These are phyloP conservation scores for Steromphala cineraria DNA, from an alignment of 2,888 invertebrate genomes.

Conservation along the genomic window DNA sequence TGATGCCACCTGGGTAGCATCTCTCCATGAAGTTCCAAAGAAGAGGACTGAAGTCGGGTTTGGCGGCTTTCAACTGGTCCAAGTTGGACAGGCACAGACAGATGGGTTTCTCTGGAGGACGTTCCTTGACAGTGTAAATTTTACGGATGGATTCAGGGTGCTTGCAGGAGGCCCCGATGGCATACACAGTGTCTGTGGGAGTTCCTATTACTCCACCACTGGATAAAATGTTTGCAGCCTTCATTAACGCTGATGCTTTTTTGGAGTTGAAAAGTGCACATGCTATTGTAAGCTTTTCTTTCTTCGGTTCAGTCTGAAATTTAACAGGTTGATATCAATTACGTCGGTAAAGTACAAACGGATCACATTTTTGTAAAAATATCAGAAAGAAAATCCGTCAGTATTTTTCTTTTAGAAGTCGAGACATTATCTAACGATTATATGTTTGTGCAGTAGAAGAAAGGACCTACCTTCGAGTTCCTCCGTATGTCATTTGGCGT, in stretches of 20 bases:
- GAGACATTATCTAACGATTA: too few species aligned
- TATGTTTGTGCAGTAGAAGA: not conserved
- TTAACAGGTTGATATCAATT: too few species aligned
- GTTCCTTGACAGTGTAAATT: constrained; percentile 48
- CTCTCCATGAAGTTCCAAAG: constrained; percentile 55
- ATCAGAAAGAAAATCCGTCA: too few species aligned
- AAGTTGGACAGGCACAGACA: constrained; percentile 57
- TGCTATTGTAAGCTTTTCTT: constrained; percentile 11
- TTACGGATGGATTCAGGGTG: constrained; percentile 40
- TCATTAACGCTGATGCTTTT: constrained; percentile 41
- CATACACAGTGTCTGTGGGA: constrained; percentile 58
- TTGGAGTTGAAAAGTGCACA: constrained; percentile 49
- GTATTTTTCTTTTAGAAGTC: too few species aligned
- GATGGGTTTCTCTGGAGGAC: constrained; percentile 60
- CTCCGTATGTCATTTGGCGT: not conserved
- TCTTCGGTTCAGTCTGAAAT: not conserved
- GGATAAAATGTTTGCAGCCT: constrained; percentile 43
- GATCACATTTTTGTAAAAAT: too few species aligned
- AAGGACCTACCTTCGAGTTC: not conserved
- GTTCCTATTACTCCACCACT: constrained; percentile 51
- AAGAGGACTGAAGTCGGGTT: constrained; percentile 50
- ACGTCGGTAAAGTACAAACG: too few species aligned
- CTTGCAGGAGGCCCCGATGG: constrained; percentile 43
- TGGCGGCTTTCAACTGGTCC: constrained; percentile 50
- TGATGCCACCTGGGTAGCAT: constrained; percentile 59